phyloP scores from a whole-genome alignment of 1,140 invertebrate genomes.

The Zaprionus camerounensis region DNA sequence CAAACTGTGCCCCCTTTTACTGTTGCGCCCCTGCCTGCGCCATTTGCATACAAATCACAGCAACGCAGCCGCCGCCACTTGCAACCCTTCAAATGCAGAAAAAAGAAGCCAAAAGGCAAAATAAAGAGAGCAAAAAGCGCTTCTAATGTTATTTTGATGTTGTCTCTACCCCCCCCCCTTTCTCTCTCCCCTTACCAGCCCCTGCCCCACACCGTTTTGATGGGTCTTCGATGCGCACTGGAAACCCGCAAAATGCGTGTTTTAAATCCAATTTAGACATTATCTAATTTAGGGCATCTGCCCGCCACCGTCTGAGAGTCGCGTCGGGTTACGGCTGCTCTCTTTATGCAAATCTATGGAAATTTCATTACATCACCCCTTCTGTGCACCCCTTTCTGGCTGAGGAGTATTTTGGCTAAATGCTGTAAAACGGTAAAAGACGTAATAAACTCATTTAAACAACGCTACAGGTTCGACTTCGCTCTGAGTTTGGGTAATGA shows the following conservation, averaged over 20 bases:
- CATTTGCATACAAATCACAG: constrained; percentile 77
- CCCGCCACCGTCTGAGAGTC: constrained; percentile 15
- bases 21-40: constrained; percentile 8
- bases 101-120: constrained; percentile 1
- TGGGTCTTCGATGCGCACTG: constrained; percentile 14
- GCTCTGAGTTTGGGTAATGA: constrained; percentile 71
- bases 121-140: constrained; percentile 34
- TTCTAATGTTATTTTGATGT: constrained; percentile 81
- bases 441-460: constrained; percentile 84
- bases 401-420: constrained; percentile 51
- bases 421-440: constrained; percentile 76
- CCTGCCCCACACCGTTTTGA: background rate
- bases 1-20: background rate
- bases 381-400: constrained; percentile 55
- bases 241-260: constrained; percentile 84
- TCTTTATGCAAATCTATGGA: constrained; percentile 81
- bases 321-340: constrained; percentile 35
- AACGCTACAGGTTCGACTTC: constrained; percentile 40
- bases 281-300: constrained; percentile 83
- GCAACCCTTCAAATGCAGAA: constrained; percentile 74
- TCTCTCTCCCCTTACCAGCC: background rate
- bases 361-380: constrained; percentile 67
- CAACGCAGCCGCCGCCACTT: constrained; percentile 20
- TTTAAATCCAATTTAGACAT: constrained; percentile 84
- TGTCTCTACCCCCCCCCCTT: constrained; percentile 71